phyloP scores from a whole-genome alignment of 2,797 vertebrate genomes.

The Muraenolepis orangiensis region DNA sequence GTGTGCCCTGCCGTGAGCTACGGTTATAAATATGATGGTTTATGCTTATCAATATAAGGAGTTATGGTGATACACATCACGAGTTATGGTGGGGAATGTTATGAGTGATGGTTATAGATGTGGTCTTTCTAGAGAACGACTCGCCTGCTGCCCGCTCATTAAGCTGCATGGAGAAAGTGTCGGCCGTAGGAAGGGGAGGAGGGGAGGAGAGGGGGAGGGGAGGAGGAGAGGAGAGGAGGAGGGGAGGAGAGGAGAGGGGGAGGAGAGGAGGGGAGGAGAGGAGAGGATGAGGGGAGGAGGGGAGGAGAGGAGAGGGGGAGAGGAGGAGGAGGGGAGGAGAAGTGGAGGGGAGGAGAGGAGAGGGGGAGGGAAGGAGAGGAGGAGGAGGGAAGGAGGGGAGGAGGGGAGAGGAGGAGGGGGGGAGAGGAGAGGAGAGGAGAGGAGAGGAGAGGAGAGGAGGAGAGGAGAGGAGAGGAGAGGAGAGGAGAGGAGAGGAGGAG shows the following conservation, averaged over 20 bases:
- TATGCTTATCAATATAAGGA: too few relatives aligned
- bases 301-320: slow-evolving; percentile 28
- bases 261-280: slow-evolving; percentile 22
- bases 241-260: slow-evolving; percentile 29
- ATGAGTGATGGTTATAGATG: neutral
- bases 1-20: slow-evolving; percentile 20
- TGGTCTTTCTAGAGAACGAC: neutral
- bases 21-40: too few relatives aligned
- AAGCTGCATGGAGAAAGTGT: neutral
- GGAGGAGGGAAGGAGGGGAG: slow-evolving; percentile 18
- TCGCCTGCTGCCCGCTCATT: too few relatives aligned
- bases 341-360: slow-evolving; percentile 26
- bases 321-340: slow-evolving; percentile 23
- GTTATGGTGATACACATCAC: too few relatives aligned
- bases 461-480: slow-evolving; percentile 20
- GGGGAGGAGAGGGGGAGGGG: neutral
- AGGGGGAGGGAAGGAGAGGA: slow-evolving; percentile 26
- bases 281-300: too few relatives aligned
- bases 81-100: too few relatives aligned
- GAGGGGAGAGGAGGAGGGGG: slow-evolving; percentile 27
- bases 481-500: neutral
- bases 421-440: slow-evolving; percentile 20
- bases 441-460: slow-evolving; percentile 14
- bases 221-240: slow-evolving; percentile 30
- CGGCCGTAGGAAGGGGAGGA: neutral